Conservation (phyloP, 2,888 invertebrate species). For the Drosophila mettleri region DNA sequence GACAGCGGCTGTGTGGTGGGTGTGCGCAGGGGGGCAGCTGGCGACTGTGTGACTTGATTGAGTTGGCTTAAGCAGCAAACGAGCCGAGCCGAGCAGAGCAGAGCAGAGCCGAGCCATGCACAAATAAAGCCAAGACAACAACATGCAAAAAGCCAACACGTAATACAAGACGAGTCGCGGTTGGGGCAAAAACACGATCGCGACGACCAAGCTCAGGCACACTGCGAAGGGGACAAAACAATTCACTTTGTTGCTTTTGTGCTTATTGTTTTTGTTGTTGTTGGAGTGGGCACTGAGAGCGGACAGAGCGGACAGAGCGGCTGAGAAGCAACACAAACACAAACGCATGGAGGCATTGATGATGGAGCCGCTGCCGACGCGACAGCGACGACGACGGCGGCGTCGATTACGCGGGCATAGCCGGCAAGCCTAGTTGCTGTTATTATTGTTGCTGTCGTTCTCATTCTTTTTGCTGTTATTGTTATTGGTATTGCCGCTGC, state of each 20-base stretch:
- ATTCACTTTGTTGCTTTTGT: conserved; percentile 8
- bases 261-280: not conserved
- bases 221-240: conserved; percentile 22
- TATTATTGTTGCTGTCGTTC: conserved; percentile 26
- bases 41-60: conserved; percentile 70
- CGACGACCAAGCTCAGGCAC: conserved; percentile 5
- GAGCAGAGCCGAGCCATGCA: conserved; percentile 43
- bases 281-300: conserved; percentile 10
- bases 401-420: conserved; percentile 68
- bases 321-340: conserved; percentile 3
- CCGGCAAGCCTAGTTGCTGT: conserved; percentile 50
- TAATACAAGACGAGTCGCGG: conserved; percentile 60
- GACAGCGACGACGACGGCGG: conserved; percentile 9
- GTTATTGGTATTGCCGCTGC: conserved; percentile 13
- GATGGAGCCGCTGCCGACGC: conserved; percentile 25
- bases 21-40: not conserved
- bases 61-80: conserved; percentile 59
- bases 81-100: too few species aligned
- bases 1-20: not conserved
- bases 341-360: conserved; percentile 17
- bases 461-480: conserved; percentile 15
- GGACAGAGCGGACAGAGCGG: not conserved
- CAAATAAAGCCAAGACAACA: conserved; percentile 68
- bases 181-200: conserved; percentile 32
- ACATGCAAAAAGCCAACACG: conserved; percentile 68